A percentile compares a stretch with the other conserved stretches of the same genome.
Evolutionary conservation across 1,140 invertebrate species (phyloP).

Genomic region (Phenacoccus solenopsis): DNA sequence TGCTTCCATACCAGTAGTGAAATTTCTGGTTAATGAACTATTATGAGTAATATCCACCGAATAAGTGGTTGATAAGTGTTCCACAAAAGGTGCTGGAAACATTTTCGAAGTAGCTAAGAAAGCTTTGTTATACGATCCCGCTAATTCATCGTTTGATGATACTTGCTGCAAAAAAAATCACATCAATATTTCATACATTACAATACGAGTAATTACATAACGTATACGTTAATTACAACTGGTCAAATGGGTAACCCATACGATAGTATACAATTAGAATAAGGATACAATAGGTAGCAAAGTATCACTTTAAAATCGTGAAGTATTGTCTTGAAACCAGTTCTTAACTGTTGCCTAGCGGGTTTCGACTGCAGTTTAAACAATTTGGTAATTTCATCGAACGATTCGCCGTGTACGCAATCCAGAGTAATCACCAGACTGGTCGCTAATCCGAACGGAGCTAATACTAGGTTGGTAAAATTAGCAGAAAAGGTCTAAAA

Average conservation of each 20-base stretch:
- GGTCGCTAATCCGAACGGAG: slow-evolving; percentile 30
- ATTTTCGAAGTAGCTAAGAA: slow-evolving; percentile 25
- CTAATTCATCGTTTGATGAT: slow-evolving; percentile 25
- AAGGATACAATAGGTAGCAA: too few relatives aligned
- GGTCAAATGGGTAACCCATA: too few relatives aligned
- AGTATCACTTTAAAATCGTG: slow-evolving; percentile 26
- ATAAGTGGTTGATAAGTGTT: slow-evolving; percentile 28
- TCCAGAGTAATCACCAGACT: slow-evolving; percentile 30
- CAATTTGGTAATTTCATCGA: slow-evolving; percentile 26
- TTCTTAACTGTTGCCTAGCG: slow-evolving; percentile 24
- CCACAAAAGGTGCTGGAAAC: slow-evolving; percentile 27
- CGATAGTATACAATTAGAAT: too few relatives aligned
- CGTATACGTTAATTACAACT: too few relatives aligned
- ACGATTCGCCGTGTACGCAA: slow-evolving; percentile 25
- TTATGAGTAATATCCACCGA: slow-evolving; percentile 27
- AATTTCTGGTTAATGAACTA: not conserved
- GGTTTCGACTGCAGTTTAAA: slow-evolving; percentile 24
- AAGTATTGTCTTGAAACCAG: slow-evolving; percentile 26
- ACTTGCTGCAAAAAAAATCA: slow-evolving; percentile 22
- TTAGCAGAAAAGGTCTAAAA: slow-evolving; percentile 20
- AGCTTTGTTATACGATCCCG: slow-evolving; percentile 29
- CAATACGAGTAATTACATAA: too few relatives aligned
- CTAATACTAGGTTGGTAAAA: slow-evolving; percentile 28
- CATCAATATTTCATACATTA: too few relatives aligned
- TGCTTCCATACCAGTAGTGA: not conserved